phyloP scores from a whole-genome alignment of 2,888 invertebrate genomes.

The Galerucella calmariensis region DNA sequence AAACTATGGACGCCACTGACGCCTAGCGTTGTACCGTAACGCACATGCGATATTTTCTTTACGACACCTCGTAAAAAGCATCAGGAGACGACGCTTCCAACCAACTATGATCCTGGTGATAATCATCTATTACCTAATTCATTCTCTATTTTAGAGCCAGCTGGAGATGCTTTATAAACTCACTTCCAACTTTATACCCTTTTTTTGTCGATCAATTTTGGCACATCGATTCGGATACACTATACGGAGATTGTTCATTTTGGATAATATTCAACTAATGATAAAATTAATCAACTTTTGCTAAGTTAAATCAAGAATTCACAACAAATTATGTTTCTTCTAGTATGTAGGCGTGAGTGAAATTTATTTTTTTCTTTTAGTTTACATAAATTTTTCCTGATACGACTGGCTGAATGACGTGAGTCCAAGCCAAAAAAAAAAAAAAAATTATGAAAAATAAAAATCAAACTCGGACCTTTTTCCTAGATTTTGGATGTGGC shows the following conservation, averaged over 20 bases:
- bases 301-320: background rate
- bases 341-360: too few relatives aligned
- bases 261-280: background rate
- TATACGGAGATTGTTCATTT: background rate
- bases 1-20: background rate
- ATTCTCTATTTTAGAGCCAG: conserved; percentile 36
- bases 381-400: too few relatives aligned
- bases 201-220: conserved; percentile 12
- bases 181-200: background rate
- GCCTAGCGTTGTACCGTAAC: conserved; percentile 21
- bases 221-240: background rate
- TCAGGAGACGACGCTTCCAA: conserved; percentile 5
- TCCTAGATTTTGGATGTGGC: background rate
- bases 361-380: too few relatives aligned
- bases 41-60: conserved; percentile 32
- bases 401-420: too few relatives aligned
- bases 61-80: conserved; percentile 32
- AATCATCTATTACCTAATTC: conserved; percentile 39
- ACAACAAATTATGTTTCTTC: background rate
- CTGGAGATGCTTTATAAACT: conserved; percentile 13
- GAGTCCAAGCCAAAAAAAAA: too few relatives aligned
- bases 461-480: background rate
- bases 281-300: background rate
- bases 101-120: conserved; percentile 31
- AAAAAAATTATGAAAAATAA: too few relatives aligned